These are phyloP conservation scores for Arizona elegans DNA, from an alignment of 2,113 vertebrate genomes.

Conservation along the genomic window DNA sequence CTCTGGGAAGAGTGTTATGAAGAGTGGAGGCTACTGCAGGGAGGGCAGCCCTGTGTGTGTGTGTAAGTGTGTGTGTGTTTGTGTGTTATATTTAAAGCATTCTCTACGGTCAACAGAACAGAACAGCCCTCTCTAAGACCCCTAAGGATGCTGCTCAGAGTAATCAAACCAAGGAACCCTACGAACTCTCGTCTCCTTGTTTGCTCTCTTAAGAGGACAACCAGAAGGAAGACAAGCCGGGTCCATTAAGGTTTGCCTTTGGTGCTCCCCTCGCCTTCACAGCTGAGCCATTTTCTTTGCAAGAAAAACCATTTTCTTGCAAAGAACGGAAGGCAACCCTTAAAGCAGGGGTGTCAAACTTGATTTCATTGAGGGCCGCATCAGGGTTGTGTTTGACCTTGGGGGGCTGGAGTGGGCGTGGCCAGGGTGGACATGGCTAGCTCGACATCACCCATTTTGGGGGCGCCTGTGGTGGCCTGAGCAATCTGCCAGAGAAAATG, in stretches of 20 bases:
- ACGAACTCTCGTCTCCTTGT: neutral
- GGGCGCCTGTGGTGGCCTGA: no score
- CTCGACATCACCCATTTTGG: no score
- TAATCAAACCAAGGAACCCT: neutral
- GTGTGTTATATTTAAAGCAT: neutral
- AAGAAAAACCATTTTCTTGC: neutral
- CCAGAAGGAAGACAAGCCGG: neutral
- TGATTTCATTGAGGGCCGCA: no score
- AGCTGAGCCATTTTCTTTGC: no score
- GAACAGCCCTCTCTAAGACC: neutral
- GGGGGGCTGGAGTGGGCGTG: no score
- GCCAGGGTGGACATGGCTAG: no score
- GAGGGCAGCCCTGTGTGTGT: neutral
- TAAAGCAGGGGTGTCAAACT: no score
- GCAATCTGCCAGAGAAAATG: no score
- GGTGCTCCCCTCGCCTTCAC: neutral
- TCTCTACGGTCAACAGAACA: neutral
- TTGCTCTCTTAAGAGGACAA: neutral
- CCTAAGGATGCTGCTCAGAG: neutral
- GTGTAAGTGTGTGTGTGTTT: no score
- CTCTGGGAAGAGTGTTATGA: neutral
- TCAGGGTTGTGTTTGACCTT: no score
- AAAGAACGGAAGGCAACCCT: neutral
- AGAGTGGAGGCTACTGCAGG: neutral
- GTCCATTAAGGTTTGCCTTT: neutral